phyloP scores from a whole-genome alignment of 2,113 vertebrate genomes.

The Lipotes vexillifer region DNA sequence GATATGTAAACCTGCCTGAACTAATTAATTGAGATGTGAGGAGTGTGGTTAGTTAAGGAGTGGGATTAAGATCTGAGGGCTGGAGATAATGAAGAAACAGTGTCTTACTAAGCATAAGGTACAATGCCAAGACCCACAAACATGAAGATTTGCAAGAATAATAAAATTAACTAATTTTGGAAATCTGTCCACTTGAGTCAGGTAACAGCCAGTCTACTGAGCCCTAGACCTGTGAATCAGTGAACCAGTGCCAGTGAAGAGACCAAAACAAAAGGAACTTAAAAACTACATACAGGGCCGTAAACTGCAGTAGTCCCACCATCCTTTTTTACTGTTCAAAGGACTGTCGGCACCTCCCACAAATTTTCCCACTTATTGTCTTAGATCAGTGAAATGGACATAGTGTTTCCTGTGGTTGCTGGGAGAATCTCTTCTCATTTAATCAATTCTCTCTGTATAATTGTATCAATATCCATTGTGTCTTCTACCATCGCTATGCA shows the following conservation, averaged over 20 bases:
- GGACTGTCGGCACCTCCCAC: not conserved
- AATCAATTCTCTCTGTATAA: conserved; percentile 68
- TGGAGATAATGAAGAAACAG: not conserved
- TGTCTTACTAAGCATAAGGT: not conserved
- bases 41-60: not conserved
- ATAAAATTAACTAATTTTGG: not conserved
- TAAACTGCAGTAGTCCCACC: not conserved
- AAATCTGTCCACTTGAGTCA: not conserved
- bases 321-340: not conserved
- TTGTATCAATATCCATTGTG: not conserved
- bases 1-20: not conserved
- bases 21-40: not conserved
- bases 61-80: not conserved
- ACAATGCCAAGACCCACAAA: not conserved
- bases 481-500: not conserved
- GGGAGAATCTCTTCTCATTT: conserved; percentile 67
- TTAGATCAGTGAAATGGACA: not conserved
- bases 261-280: not conserved
- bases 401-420: not conserved
- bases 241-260: not conserved
- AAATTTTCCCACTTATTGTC: not conserved
- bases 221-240: too few relatives aligned
- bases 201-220: not conserved
- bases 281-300: not conserved
- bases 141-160: not conserved